Evolutionary conservation across 2,113 vertebrate species (phyloP).

Genomic region (Pituophis catenifer): DNA sequence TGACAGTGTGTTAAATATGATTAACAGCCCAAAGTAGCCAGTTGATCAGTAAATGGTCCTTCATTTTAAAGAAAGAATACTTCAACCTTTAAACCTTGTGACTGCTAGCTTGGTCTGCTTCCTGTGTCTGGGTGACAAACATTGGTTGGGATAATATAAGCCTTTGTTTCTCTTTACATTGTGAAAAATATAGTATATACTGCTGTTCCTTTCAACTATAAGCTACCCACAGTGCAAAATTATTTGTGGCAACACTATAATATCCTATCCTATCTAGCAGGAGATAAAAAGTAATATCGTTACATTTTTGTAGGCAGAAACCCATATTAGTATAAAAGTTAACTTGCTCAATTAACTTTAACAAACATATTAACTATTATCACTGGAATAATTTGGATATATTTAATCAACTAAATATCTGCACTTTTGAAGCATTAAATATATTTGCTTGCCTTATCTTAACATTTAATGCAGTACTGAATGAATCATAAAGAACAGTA

Average conservation of each 20-base stretch:
- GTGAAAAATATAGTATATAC: neutral
- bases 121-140: slow-evolving; percentile 11
- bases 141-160: slow-evolving; percentile 14
- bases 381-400: neutral
- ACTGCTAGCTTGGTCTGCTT: neutral
- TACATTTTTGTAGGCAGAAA: neutral
- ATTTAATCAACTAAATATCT: neutral
- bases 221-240: slow-evolving; percentile 8
- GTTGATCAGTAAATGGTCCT: neutral
- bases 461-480: neutral
- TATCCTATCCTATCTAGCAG: neutral
- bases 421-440: neutral
- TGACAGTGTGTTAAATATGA: neutral
- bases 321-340: neutral
- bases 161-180: neutral
- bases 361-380: neutral
- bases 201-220: slow-evolving; percentile 6
- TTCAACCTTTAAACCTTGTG: slow-evolving; percentile 9
- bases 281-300: neutral
- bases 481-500: neutral
- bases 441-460: neutral
- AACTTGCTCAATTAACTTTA: neutral
- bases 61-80: neutral
- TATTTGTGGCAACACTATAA: neutral
- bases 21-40: neutral